These are phyloP conservation scores for Drosophila sechellia DNA, from an alignment of 1,140 invertebrate genomes.

Conservation along the genomic window DNA sequence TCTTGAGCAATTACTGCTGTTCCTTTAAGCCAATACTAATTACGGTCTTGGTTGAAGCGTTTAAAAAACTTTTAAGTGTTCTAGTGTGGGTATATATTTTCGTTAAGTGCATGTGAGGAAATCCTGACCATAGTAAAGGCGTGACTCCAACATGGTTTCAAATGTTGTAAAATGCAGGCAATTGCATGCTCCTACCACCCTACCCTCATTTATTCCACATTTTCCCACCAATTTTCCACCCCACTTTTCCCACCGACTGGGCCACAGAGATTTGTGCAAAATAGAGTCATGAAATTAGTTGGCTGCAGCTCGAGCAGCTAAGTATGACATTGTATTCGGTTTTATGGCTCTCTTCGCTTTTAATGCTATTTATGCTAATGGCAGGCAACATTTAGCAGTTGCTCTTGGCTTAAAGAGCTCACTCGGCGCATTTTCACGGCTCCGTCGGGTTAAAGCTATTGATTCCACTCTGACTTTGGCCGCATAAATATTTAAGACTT, in stretches of 20 bases:
- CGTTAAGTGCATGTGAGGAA: conserved; percentile 10
- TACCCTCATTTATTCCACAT: not conserved
- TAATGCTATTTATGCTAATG: conserved; percentile 58
- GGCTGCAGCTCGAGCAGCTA: conserved; percentile 42
- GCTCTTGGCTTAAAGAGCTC: conserved; percentile 31
- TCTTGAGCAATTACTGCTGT: not conserved
- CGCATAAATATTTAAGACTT: conserved; percentile 32
- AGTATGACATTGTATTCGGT: conserved; percentile 53
- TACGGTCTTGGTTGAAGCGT: too few species aligned
- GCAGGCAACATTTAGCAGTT: conserved; percentile 44
- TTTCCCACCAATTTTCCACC: not conserved
- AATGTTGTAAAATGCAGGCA: conserved; percentile 63
- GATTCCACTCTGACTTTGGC: conserved; percentile 17
- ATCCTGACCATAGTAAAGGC: conserved; percentile 30
- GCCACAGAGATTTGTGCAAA: conserved; percentile 59
- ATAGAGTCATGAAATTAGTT: conserved; percentile 77
- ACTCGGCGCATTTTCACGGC: conserved; percentile 18
- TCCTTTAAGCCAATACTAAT: too few species aligned
- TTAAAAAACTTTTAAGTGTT: too few species aligned
- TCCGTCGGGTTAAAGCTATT: conserved; percentile 17
- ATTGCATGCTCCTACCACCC: conserved; percentile 15
- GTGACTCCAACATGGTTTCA: conserved; percentile 37
- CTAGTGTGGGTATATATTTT: not conserved
- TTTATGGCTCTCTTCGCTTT: conserved; percentile 46
- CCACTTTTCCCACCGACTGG: not conserved